These are phyloP conservation scores for Agrochola lychnidis DNA, from an alignment of 2,888 invertebrate genomes.

Conservation along the genomic window DNA sequence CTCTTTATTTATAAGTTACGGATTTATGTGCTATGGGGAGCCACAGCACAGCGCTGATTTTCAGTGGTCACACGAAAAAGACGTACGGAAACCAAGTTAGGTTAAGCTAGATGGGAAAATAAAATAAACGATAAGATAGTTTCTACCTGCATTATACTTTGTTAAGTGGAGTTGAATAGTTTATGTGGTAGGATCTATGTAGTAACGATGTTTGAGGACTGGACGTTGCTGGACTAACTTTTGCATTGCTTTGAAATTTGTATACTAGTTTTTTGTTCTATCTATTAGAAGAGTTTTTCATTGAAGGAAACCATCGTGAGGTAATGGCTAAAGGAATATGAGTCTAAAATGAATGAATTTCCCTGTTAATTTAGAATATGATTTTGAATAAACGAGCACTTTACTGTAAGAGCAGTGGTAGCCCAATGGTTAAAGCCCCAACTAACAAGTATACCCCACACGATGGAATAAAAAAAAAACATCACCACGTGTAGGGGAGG, in stretches of 20 bases:
- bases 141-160: slow-evolving; percentile 51
- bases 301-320: not conserved
- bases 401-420: no score
- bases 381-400: not conserved
- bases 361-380: not conserved
- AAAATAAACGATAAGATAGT: slow-evolving; percentile 39
- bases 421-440: no score
- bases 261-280: not conserved
- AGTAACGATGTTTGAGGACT: slow-evolving; percentile 23
- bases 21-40: no score
- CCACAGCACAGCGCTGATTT: no score
- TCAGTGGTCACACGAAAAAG: no score
- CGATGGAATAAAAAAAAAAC: no score
- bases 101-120: no score
- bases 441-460: no score
- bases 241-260: not conserved
- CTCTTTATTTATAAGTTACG: no score
- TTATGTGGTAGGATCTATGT: slow-evolving; percentile 32
- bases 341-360: not conserved
- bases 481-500: no score
- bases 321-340: not conserved
- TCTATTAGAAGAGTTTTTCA: not conserved
- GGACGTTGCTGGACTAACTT: slow-evolving; percentile 11
- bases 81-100: no score
- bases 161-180: slow-evolving; percentile 48